Percentiles rank a stretch among this genome's conserved stretches.
Evolutionary conservation across 2,888 invertebrate genomes (phyloP).

Genomic region (Stegana nigrithorax): DNA sequence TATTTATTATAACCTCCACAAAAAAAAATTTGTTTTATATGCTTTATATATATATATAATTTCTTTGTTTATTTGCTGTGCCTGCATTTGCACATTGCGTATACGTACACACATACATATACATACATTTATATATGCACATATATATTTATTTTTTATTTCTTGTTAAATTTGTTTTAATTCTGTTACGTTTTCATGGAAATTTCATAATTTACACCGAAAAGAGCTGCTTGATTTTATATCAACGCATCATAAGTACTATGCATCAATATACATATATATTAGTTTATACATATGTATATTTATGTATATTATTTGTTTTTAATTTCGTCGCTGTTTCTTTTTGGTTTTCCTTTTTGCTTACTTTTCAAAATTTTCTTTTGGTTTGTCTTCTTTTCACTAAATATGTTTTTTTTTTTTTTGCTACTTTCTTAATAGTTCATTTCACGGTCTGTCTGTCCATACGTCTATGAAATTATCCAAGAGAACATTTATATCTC

Average conservation of each 20-base stretch:
- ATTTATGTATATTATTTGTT: conserved; percentile 27
- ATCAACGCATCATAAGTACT: conserved; percentile 34
- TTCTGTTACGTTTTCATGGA: conserved; percentile 16
- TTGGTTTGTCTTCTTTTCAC: conserved; percentile 8
- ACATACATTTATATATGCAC: conserved; percentile 41
- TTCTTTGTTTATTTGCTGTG: conserved; percentile 6
- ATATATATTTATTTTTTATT: conserved; percentile 33
- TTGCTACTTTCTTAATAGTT: neutral
- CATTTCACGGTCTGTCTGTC: neutral
- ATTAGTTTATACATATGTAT: conserved; percentile 25
- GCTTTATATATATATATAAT: conserved; percentile 35
- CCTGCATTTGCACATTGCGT: neutral
- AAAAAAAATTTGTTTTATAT: conserved; percentile 41
- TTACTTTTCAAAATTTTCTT: neutral
- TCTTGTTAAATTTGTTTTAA: conserved; percentile 30
- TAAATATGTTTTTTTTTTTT: conserved; percentile 1
- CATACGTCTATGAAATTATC: conserved; percentile 25
- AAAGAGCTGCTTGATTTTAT: conserved; percentile 49
- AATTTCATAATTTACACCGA: conserved; percentile 48
- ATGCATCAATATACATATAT: neutral
- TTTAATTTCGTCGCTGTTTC: neutral
- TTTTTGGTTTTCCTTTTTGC: conserved; percentile 13
- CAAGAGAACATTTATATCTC: conserved; percentile 29
- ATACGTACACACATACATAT: too few relatives aligned
- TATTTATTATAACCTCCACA: conserved; percentile 52